These are phyloP conservation scores for Drosophila kokeensis DNA, from an alignment of 2,888 invertebrate species.

Conservation along the genomic window DNA sequence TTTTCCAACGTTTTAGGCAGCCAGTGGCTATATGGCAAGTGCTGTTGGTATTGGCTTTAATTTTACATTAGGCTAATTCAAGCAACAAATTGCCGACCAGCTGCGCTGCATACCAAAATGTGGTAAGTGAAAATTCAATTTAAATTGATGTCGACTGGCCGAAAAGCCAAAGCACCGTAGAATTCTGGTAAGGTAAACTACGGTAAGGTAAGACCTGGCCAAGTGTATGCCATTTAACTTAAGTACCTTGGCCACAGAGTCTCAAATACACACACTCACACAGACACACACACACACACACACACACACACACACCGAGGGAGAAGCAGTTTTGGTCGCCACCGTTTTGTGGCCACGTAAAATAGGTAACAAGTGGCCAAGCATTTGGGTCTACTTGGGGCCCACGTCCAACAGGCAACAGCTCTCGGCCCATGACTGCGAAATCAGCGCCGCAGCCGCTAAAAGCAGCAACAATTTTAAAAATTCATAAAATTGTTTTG, in stretches of 20 bases:
- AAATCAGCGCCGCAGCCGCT: slow-evolving; percentile 73
- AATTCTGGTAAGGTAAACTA: slow-evolving; percentile 21
- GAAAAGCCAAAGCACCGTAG: slow-evolving; percentile 37
- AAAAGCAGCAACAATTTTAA: slow-evolving; percentile 77
- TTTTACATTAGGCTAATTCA: slow-evolving; percentile 82
- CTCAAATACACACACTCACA: not conserved
- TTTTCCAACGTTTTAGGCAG: slow-evolving; percentile 42
- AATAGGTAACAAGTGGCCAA: slow-evolving; percentile 79
- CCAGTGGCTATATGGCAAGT: slow-evolving; percentile 22
- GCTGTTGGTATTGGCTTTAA: slow-evolving; percentile 43
- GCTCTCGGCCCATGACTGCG: slow-evolving; percentile 69
- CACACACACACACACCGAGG: slow-evolving; percentile 7
- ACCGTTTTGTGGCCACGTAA: slow-evolving; percentile 69
- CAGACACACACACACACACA: slow-evolving; percentile 18
- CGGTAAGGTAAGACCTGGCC: slow-evolving; percentile 32
- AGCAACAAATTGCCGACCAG: slow-evolving; percentile 78
- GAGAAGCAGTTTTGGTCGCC: slow-evolving; percentile 12
- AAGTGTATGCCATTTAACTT: slow-evolving; percentile 79
- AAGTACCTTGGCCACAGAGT: slow-evolving; percentile 67
- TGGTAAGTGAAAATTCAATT: slow-evolving; percentile 83
- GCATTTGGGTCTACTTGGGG: slow-evolving; percentile 62
- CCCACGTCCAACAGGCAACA: slow-evolving; percentile 41
- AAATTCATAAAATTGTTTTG: slow-evolving; percentile 79
- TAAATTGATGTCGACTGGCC: slow-evolving; percentile 78
- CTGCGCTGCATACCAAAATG: slow-evolving; percentile 70